Evolutionary conservation across 2,797 vertebrate species (phyloP), one percentile per base, ranked within the genome.

Genomic region (Galaxias olidus): DNA sequence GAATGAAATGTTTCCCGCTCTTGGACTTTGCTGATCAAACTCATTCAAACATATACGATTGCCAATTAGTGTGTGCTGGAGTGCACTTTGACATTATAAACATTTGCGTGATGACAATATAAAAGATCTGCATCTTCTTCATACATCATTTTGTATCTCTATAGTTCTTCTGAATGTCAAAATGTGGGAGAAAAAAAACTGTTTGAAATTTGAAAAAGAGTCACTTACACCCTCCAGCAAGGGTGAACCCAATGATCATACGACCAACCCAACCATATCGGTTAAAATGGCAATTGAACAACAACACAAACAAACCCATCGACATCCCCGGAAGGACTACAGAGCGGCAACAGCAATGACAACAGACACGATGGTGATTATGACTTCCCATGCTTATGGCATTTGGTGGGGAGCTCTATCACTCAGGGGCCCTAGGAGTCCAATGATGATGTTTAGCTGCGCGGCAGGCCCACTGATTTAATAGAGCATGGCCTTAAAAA

Each of bases 401-500:
- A 83, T 78, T 76, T 75, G 74, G 77, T 68, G 71, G 68, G 17
- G 77, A 64, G 73, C 79, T 88, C 79, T 81, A 82, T 88, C 81
- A 81, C 73, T 75, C 30, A 64, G 20, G 75, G 62, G 72, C 72
- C 78, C 80, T 82, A 63, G 65, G 60, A 80, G 80, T 68, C 63
- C 74, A 67, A 73, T 76, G 81, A 84, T 88, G 80, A 79, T 83
- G 79, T 81, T 86, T 83, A 82, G 82, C 79, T 77, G 81, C 77
- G 85, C 80, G 77, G 83, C 76, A 73, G 74, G 80, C 73, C 71
- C 73, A 74, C 72, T 74, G 76, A 83, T 86, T 84, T 90, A 90
- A 89, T 84, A 87, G 80, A 86, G 85, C 87, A 73, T 81, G 85
- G 78, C 84, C 80, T 79, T 74, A 84, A 84, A 85, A 85, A 78